These are phyloP conservation scores for Paradoxurus hermaphroditus DNA, from an alignment of 2,113 vertebrate species.

Conservation along the genomic window DNA sequence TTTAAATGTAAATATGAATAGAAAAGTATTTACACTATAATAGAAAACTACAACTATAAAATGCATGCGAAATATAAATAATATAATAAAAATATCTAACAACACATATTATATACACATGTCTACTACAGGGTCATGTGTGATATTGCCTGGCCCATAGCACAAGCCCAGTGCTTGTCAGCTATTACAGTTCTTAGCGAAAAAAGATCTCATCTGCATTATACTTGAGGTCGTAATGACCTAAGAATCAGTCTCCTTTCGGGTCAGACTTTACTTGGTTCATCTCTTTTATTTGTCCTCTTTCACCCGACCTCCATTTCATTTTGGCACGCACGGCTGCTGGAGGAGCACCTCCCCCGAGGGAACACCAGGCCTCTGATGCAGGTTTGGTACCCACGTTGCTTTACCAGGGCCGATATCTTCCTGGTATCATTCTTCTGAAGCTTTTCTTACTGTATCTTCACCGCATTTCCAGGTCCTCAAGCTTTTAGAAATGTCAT, in stretches of 20 bases:
- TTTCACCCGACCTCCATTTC: no score
- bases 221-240: neutral
- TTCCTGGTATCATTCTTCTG: neutral
- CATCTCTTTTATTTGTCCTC: neutral
- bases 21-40: neutral
- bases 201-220: neutral
- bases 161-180: accelerated
- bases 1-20: neutral
- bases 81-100: neutral
- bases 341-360: accelerated
- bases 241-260: neutral
- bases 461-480: neutral
- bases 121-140: no score
- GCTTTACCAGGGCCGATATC: accelerated
- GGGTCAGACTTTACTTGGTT: neutral
- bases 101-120: no score
- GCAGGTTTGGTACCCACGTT: accelerated
- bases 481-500: no score
- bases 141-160: accelerated
- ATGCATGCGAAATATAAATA: neutral
- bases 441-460: neutral
- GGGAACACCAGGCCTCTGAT: accelerated
- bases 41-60: neutral
- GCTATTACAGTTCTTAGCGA: no score
- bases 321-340: neutral